Evolutionary conservation across 2,888 invertebrate species (phyloP), one percentile per base, ranked within the genome.

Genomic region (Ophraella communa): DNA sequence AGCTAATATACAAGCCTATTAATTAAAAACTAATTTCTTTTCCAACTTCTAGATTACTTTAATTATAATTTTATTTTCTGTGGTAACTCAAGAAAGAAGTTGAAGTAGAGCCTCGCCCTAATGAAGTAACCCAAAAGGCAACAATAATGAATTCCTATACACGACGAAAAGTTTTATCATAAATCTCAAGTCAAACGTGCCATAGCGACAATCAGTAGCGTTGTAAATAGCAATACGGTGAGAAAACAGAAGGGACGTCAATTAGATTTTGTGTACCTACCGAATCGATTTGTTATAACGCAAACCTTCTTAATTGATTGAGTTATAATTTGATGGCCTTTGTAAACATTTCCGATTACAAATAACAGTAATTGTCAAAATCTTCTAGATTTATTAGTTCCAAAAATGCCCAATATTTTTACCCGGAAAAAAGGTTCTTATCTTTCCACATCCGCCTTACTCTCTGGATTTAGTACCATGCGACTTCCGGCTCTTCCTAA

Each of bases 171-270:
- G 45, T 57, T 57, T 49, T 23, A 33, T 30, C 57, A 49, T 49
- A 49, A 58, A 58, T 44, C 47, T 58, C 33, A n/a, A 58, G 35
- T 49, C 58, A 23, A 57, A 57, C 23, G 33, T 33, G 18, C 45
- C 57, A 33, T 57, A 47, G 47, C 47, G 56, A 47, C 39, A n/a
- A 24, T 14, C 4, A 21, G 14, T 30, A 4, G 21, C 45, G 24
- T 20, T 11, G 33, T 18, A 24, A 57, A 17, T 17, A 5, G 57
- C 10, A 33, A 20, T n/a, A 42, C 42, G 10, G 17, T 14, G n/a
- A 8, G 24, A 49, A 45, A 57, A 47, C 45, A 47, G 58, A 49
- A 58, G 27, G 49, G 35, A 21, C 57, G 45, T 47, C 57, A 42
- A 57, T 58, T 58, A 58, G 33, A 35, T 58, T 18, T 18, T 27